A percentile compares a stretch with the other conserved stretches of the same genome.
phyloP scores from a whole-genome alignment of 2,888 invertebrate genomes.

The Hetaerina titia region DNA sequence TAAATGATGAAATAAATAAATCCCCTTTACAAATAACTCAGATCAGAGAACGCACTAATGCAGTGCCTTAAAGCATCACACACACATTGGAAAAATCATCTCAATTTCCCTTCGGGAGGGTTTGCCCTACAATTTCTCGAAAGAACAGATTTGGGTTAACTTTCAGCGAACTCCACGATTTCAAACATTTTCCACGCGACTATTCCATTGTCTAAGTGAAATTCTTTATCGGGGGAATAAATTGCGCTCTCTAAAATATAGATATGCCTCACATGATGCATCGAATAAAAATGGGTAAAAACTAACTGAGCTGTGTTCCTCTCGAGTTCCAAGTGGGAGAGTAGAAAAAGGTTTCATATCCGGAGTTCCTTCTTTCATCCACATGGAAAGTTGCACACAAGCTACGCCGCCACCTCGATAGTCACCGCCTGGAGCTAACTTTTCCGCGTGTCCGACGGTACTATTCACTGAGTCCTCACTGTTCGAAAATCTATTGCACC shows the following conservation, averaged over 20 bases:
- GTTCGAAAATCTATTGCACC: background rate
- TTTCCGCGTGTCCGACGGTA: background rate
- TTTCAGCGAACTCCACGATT: background rate
- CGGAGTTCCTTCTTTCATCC: background rate
- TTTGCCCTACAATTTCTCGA: background rate
- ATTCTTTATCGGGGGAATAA: background rate
- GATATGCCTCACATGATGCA: background rate
- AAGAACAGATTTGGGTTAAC: background rate
- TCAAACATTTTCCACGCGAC: background rate
- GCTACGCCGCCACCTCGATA: background rate
- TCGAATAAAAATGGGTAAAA: background rate
- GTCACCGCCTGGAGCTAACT: background rate
- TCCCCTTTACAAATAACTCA: too few relatives aligned
- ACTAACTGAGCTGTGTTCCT: background rate
- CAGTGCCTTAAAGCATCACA: too few relatives aligned
- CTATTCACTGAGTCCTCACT: background rate
- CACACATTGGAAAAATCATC: too few relatives aligned
- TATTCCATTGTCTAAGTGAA: background rate
- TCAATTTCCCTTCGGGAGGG: background rate
- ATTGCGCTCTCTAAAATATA: background rate
- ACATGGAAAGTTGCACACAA: constrained; percentile 12
- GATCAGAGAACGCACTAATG: too few relatives aligned
- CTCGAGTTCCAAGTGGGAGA: background rate
- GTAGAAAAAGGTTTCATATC: background rate
- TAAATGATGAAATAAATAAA: too few relatives aligned